These are phyloP conservation scores for Zaprionus vittiger DNA, from an alignment of 1,140 invertebrate genomes.

Conservation along the genomic window DNA sequence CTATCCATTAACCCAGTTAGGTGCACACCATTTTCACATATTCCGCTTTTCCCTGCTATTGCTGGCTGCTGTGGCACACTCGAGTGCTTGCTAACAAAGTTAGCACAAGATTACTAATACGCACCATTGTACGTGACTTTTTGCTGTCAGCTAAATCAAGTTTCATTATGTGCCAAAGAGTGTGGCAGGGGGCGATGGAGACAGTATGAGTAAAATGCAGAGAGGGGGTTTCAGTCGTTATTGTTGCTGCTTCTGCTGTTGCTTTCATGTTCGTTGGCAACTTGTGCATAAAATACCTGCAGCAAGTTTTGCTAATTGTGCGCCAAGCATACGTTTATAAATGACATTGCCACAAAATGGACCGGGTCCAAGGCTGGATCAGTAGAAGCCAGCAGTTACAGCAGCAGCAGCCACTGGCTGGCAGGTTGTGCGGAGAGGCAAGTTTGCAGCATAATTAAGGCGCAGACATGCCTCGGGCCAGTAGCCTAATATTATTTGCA, in stretches of 20 bases:
- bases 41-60: constrained; percentile 19
- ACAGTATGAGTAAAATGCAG: constrained; percentile 1
- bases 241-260: not conserved
- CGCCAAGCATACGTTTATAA: constrained; percentile 63
- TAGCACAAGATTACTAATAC: constrained; percentile 81
- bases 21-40: constrained; percentile 27
- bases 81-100: constrained; percentile 79
- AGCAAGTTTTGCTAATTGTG: constrained; percentile 76
- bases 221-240: constrained; percentile 5
- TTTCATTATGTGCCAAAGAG: constrained; percentile 73
- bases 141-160: constrained; percentile 82
- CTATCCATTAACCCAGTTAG: constrained; percentile 55
- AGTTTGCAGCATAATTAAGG: constrained; percentile 78
- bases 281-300: constrained; percentile 70
- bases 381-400: constrained; percentile 13
- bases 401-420: not conserved
- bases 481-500: constrained; percentile 64
- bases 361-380: constrained; percentile 29
- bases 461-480: constrained; percentile 58
- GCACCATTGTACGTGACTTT: constrained; percentile 81
- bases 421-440: constrained; percentile 40
- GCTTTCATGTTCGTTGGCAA: constrained; percentile 34
- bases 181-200: constrained; percentile 3
- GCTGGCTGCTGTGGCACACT: constrained; percentile 49
- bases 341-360: constrained; percentile 44